These are phyloP conservation scores for Spea bombifrons DNA, from an alignment of 2,113 vertebrate genomes.

Conservation along the genomic window DNA sequence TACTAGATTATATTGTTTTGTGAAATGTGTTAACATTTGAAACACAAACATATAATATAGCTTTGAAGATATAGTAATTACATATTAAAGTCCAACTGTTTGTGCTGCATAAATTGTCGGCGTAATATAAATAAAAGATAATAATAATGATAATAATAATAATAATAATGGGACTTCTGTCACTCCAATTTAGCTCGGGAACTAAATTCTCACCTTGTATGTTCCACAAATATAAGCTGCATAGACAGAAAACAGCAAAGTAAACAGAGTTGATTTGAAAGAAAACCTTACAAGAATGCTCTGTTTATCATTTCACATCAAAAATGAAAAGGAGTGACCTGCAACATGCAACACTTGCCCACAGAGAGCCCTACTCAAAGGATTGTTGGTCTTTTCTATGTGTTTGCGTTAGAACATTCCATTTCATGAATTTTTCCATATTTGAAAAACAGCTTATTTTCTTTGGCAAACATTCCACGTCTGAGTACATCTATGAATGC, in stretches of 20 bases:
- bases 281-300: neutral
- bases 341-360: neutral
- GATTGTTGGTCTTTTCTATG: neutral
- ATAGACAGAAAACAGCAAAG: neutral
- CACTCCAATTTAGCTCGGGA: no score
- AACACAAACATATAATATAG: no score
- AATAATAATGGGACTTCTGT: no score
- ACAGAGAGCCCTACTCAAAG: neutral
- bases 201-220: neutral
- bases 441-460: constrained; percentile 24
- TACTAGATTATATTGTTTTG: neutral
- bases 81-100: no score
- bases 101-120: no score
- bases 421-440: constrained; percentile 8
- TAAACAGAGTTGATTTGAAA: neutral
- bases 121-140: no score
- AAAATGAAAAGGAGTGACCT: neutral
- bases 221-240: neutral
- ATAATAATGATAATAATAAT: no score
- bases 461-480: constrained; percentile 24
- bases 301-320: neutral
- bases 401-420: constrained; percentile 13
- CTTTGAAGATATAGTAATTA: no score
- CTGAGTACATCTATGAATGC: constrained; percentile 22
- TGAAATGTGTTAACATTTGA: neutral